Base-by-base conservation (phyloP, 1,140 invertebrate genomes). In the Rhyacophila brunnea region DNA sequence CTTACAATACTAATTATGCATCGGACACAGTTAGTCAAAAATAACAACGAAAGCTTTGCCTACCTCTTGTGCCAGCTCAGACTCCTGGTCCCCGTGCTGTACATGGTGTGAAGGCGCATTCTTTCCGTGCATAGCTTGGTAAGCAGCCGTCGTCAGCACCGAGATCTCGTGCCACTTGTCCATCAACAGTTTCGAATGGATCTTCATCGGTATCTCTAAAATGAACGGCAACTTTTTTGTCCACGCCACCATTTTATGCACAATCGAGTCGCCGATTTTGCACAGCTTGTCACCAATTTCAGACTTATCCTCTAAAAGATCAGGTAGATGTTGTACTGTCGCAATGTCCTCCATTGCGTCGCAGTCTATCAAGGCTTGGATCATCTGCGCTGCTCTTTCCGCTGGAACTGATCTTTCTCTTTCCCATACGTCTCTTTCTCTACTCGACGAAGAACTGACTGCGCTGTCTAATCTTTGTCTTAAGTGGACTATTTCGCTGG, bases 111-210 rank as follows among this genome's bases (percentile, higher is more conserved):
- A 43, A 17, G 64, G 65, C 40, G 76, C 74, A 9, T 80, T 77
- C 64, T 81, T 83, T 58, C 90, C 89, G 64, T 93, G 89, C 77
- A 96, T 92, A 45, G 93, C 93, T 70, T 95, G 92, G 71, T 94
- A 96, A 28, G 93, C 92, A 43, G 91, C 93, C 15, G 93, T 95
- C 34, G 93, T 95, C 58, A 98, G 81, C 51, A 98, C 92, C 62
- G 96, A 83, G 53, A 98, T 87, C 80, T 96, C 93, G 74, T 97
- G 94, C 96, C 96, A 98, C 75, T 97, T 96, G 74, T 96, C 93
- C 62, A 95, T 98, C 61, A 98, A 82, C 62, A 99, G 82, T 75
- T 93, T 89, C 47, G 94, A 96, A 72, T 96, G 92, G 61, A 95
- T 90, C 78, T 96, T 91, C 58, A 96, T 91, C 18, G 95, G 93